These are phyloP conservation scores for Octopus sinensis DNA, from an alignment of 1,140 invertebrate genomes.

Conservation along the genomic window DNA sequence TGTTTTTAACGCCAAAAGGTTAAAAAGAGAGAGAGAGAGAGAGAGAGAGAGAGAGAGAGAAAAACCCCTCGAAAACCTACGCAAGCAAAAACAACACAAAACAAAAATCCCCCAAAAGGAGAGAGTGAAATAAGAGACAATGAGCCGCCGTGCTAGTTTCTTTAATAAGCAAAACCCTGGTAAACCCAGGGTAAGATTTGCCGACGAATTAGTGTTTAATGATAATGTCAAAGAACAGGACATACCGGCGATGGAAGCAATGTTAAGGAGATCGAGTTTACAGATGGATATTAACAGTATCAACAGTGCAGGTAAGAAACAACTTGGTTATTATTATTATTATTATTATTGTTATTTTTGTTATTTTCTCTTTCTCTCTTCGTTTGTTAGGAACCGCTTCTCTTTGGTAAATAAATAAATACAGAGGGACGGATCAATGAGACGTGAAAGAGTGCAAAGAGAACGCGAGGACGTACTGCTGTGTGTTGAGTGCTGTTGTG, in stretches of 20 bases:
- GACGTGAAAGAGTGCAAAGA: too few species aligned
- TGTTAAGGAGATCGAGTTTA: slow-evolving; percentile 53
- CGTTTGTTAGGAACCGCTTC: too few species aligned
- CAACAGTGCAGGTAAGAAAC: slow-evolving; percentile 45
- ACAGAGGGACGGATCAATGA: too few species aligned
- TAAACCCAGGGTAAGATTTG: slow-evolving; percentile 50
- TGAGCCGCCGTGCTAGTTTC: slow-evolving; percentile 53
- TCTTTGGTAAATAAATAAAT: too few species aligned
- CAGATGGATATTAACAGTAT: slow-evolving; percentile 53
- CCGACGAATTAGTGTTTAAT: slow-evolving; percentile 56
- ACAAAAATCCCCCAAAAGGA: not conserved
- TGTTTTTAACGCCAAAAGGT: not conserved
- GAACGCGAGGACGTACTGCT: too few species aligned
- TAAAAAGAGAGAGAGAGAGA: not conserved
- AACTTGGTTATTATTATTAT: not conserved
- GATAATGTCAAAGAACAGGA: slow-evolving; percentile 57
- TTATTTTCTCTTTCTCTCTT: not conserved
- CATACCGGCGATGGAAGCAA: slow-evolving; percentile 43
- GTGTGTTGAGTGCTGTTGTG: too few species aligned
- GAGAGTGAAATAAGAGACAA: slow-evolving; percentile 19
- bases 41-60: not conserved
- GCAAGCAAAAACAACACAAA: slow-evolving; percentile 9
- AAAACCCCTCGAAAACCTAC: slow-evolving; percentile 16
- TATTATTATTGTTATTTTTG: not conserved
- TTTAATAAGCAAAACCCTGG: slow-evolving; percentile 50